Percentiles rank a stretch among this genome's conserved stretches.
Evolutionary conservation across 2,888 invertebrate genomes (phyloP).

Genomic region (Ptychoptera albimana): DNA sequence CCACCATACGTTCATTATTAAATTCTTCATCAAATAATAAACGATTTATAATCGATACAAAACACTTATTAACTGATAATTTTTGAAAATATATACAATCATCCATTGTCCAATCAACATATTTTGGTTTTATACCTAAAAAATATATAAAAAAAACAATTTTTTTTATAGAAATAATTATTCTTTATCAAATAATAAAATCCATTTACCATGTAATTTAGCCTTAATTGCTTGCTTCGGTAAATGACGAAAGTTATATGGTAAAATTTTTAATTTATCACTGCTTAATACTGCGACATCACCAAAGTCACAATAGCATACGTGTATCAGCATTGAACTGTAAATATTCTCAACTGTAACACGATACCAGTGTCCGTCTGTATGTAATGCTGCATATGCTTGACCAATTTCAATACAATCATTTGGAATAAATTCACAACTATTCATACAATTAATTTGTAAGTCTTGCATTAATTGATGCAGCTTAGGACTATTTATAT

Average conservation of each 20-base stretch:
- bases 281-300: slow-evolving; percentile 39
- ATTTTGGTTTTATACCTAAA: slow-evolving; percentile 35
- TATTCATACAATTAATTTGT: slow-evolving; percentile 41
- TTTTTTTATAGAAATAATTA: background rate
- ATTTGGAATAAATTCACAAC: slow-evolving; percentile 33
- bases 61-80: slow-evolving; percentile 49
- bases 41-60: slow-evolving; percentile 50
- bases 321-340: slow-evolving; percentile 37
- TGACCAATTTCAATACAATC: slow-evolving; percentile 39
- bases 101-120: slow-evolving; percentile 33
- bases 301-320: slow-evolving; percentile 48
- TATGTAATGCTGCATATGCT: slow-evolving; percentile 50
- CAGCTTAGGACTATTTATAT: slow-evolving; percentile 29
- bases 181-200: slow-evolving; percentile 7
- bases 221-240: slow-evolving; percentile 52
- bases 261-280: slow-evolving; percentile 37
- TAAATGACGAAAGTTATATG: slow-evolving; percentile 36
- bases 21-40: slow-evolving; percentile 44
- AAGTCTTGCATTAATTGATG: slow-evolving; percentile 47
- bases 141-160: slow-evolving; percentile 7
- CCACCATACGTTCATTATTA: slow-evolving; percentile 43
- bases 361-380: slow-evolving; percentile 54
- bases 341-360: slow-evolving; percentile 39
- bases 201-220: slow-evolving; percentile 36
- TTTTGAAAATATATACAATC: slow-evolving; percentile 59